phyloP scores from a whole-genome alignment of 2,113 vertebrate species.

The Hiodon alosoides region DNA sequence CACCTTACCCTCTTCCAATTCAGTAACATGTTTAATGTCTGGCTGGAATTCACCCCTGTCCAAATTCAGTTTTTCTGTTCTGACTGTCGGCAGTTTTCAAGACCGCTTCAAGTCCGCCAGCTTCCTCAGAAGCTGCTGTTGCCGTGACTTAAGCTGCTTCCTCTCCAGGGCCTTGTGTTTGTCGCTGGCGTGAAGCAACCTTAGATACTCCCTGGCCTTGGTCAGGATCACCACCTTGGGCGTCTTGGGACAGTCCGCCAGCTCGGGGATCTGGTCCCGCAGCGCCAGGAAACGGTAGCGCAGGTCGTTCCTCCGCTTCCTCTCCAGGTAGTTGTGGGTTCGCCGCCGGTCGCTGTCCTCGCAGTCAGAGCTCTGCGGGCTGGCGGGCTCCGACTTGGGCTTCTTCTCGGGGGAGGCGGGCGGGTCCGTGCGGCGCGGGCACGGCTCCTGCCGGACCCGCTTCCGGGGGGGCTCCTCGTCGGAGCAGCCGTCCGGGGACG shows the following conservation, averaged over 20 bases:
- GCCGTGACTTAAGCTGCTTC: conserved; percentile 73
- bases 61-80: background rate
- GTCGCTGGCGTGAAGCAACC: conserved; percentile 70
- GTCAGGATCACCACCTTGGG: conserved; percentile 93
- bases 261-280: conserved; percentile 83
- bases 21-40: background rate
- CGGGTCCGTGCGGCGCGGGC: conserved; percentile 42
- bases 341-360: conserved; percentile 89
- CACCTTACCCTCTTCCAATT: conserved; percentile 27
- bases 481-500: conserved; percentile 66
- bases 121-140: conserved; percentile 77
- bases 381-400: conserved; percentile 44
- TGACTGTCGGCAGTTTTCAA: conserved; percentile 41
- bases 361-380: conserved; percentile 76
- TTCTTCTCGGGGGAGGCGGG: conserved; percentile 32
- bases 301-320: conserved; percentile 87
- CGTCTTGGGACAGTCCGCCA: conserved; percentile 82
- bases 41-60: background rate
- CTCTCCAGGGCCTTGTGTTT: conserved; percentile 77
- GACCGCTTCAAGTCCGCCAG: conserved; percentile 79
- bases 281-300: conserved; percentile 86
- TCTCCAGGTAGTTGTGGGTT: conserved; percentile 91
- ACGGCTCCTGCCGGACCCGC: conserved; percentile 50
- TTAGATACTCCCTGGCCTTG: conserved; percentile 84
- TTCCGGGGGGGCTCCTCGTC: conserved; percentile 52